Evolutionary conservation across 2,888 invertebrate genomes (phyloP), one percentile per base, ranked within the genome.

Genomic region (Candidula unifasciata): DNA sequence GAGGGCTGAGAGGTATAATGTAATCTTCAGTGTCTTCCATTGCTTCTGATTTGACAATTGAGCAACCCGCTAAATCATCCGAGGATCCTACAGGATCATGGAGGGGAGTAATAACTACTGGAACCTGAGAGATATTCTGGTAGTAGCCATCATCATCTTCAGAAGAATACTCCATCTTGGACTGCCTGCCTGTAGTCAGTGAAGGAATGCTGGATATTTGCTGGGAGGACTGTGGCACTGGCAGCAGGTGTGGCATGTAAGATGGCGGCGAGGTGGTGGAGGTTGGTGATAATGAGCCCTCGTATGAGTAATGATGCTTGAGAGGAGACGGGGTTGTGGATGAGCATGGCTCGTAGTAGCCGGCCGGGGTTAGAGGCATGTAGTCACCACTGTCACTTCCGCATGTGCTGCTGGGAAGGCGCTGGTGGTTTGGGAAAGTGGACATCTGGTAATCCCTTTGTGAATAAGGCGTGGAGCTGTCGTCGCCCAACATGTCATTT

Each of bases 1-100:
- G 82, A 16, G 80, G 81, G n/a, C 83, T 71, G 57, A 89, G 74
- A 18, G 88, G 88, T 16, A 84, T 80, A 10, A 71, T 35, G 60
- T 79, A 79, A 21, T 83, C 83, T 52, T 83, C 83, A 64, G 27
- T 79, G n/a, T 78, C 79, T 21, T 44, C 64, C 24, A 44, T 33
- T 27, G 64, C 60, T 52, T 83, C 83, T 27, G 71, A 27, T 44
- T 83, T 79, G 21, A 82, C 30, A 10, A 81, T 10, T 2, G 71
- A 81, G 35, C 33, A 57, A 24, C 52, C 52, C 10, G 64, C 37
- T 2, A 82, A 44, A 5, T 82, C 82, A 54, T 82, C 74, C 21
- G 82, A 64, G 3, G 82, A 82, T 21, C 74, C 73, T 37, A 82
- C 73, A 16, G 52, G 69, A 16, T 80, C 80, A 54, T 35, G 30